Conservation (phyloP, 2,888 invertebrate species). For the Polia nebulosa region DNA sequence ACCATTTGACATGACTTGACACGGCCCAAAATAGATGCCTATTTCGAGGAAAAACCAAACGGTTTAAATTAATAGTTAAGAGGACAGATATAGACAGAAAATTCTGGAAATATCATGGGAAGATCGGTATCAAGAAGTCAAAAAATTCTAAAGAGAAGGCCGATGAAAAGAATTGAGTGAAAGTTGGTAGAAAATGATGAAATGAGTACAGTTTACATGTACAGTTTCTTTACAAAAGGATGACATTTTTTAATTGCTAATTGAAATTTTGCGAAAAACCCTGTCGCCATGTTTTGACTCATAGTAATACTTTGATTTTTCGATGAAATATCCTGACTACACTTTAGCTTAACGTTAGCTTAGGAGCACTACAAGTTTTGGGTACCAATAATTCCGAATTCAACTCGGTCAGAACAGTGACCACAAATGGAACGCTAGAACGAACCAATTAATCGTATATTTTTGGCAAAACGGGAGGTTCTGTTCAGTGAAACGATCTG, state of each 20-base stretch:
- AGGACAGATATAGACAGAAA: too few relatives aligned
- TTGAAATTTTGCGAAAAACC: too few relatives aligned
- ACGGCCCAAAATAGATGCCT: too few relatives aligned
- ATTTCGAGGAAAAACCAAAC: too few relatives aligned
- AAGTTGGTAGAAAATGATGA: background rate
- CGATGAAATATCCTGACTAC: too few relatives aligned
- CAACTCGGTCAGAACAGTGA: background rate
- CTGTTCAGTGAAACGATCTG: background rate
- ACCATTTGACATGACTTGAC: too few relatives aligned
- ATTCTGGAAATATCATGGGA: background rate
- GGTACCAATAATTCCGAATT: slow-evolving; percentile 9
- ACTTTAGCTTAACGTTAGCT: background rate
- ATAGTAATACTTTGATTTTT: too few relatives aligned
- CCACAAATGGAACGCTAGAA: slow-evolving; percentile 21
- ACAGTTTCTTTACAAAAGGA: background rate
- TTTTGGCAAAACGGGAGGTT: background rate
- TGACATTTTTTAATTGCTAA: background rate
- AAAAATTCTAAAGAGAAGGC: background rate
- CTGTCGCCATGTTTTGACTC: too few relatives aligned
- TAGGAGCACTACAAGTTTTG: background rate
- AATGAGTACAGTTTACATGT: background rate
- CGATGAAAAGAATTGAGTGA: background rate
- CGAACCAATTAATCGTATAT: slow-evolving; percentile 20
- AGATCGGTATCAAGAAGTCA: background rate
- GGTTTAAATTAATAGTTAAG: too few relatives aligned